Percentiles rank a stretch among this genome's conserved stretches.
These are phyloP conservation scores for Formica selysi DNA, from an alignment of 1,140 invertebrate species.

Conservation along the genomic window DNA sequence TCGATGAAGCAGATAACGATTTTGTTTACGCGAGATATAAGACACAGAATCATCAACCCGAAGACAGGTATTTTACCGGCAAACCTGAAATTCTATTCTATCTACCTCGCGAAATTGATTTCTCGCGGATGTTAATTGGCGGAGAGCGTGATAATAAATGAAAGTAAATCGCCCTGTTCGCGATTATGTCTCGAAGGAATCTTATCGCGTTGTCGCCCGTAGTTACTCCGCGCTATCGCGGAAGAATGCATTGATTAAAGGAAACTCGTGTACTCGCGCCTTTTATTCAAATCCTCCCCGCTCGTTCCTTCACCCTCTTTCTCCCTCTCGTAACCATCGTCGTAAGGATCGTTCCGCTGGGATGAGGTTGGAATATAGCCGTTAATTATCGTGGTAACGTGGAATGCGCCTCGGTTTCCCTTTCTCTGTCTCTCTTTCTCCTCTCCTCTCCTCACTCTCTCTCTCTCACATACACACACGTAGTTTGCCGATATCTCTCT, in stretches of 20 bases:
- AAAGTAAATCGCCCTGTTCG: slow-evolving; percentile 25
- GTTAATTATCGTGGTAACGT: slow-evolving; percentile 80
- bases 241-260: slow-evolving; percentile 77
- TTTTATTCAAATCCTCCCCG: slow-evolving; percentile 74
- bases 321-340: slow-evolving; percentile 45
- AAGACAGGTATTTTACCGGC: neutral
- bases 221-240: slow-evolving; percentile 66
- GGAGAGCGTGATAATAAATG: slow-evolving; percentile 1
- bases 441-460: neutral
- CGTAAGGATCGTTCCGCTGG: slow-evolving; percentile 60
- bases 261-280: slow-evolving; percentile 77
- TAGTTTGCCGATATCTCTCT: neutral
- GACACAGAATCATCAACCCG: neutral
- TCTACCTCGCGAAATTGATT: slow-evolving; percentile 27
- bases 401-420: slow-evolving; percentile 76
- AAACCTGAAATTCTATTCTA: neutral
- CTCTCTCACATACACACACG: neutral
- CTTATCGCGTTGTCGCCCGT: slow-evolving; percentile 51
- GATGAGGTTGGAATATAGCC: slow-evolving; percentile 76
- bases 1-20: neutral
- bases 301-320: slow-evolving; percentile 4
- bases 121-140: slow-evolving; percentile 46
- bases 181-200: slow-evolving; percentile 52
- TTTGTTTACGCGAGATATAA: neutral
- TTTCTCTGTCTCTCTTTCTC: slow-evolving; percentile 46